A percentile compares a stretch with the other conserved stretches of the same genome.
These are phyloP conservation scores for Pantherophis guttatus DNA, from an alignment of 2,113 vertebrate species.

Conservation along the genomic window DNA sequence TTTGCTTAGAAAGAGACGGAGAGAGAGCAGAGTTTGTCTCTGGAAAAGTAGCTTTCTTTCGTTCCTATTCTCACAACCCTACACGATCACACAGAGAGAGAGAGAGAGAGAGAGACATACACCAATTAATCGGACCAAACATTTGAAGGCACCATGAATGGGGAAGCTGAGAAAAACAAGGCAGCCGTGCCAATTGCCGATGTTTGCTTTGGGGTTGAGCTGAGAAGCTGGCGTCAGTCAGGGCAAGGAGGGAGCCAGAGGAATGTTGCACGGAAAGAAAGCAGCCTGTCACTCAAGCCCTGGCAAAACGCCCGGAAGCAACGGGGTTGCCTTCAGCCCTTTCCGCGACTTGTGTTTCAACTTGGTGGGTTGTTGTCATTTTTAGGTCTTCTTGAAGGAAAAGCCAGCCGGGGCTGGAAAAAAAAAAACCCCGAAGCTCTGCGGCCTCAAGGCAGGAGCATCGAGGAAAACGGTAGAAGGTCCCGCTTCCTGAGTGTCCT, in stretches of 20 bases:
- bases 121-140: conserved; percentile 53
- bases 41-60: conserved; percentile 24
- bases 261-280: conserved; percentile 85
- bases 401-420: conserved; percentile 37
- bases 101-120: neutral
- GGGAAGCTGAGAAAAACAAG: conserved; percentile 81
- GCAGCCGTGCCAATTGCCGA: conserved; percentile 82
- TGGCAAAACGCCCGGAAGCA: conserved; percentile 82
- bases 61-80: neutral
- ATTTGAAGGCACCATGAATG: conserved; percentile 78
- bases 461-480: neutral
- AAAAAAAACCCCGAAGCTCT: neutral
- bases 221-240: conserved; percentile 84
- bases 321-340: conserved; percentile 79
- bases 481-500: neutral
- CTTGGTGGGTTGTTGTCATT: neutral
- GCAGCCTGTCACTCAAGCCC: conserved; percentile 83
- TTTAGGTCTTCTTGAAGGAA: conserved; percentile 43
- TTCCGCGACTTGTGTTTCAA: conserved; percentile 22
- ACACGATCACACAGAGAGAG: rapidly evolving
- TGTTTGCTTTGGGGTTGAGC: conserved; percentile 85
- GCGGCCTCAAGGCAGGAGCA: neutral
- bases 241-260: conserved; percentile 85
- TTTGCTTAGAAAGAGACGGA: conserved; percentile 33
- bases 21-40: neutral